These are phyloP conservation scores for Siderastrea radians DNA, from an alignment of 92 coral and sea anemone species.

Conservation along the genomic window DNA sequence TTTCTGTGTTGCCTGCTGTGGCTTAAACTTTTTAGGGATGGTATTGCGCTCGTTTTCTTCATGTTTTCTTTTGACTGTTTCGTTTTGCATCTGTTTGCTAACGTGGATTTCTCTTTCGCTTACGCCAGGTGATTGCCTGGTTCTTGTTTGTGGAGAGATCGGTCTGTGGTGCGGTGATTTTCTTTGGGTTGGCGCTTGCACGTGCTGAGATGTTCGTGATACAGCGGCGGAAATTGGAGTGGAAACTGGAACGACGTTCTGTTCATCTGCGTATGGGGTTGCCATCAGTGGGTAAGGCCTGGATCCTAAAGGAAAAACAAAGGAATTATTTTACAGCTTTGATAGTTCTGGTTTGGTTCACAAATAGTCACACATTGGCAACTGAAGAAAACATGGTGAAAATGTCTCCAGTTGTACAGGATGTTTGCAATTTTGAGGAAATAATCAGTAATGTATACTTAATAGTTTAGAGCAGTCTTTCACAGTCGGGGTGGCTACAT, in stretches of 20 bases:
- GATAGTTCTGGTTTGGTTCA: too few relatives aligned
- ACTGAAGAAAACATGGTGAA: neutral
- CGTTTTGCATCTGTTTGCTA: constrained; percentile 20
- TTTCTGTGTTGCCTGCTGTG: constrained; percentile 12
- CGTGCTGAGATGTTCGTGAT: constrained; percentile 20
- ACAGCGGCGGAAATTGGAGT: constrained; percentile 14
- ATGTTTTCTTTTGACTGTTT: constrained; percentile 30
- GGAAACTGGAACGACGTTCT: constrained; percentile 10
- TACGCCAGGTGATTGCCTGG: constrained; percentile 4
- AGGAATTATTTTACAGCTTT: too few relatives aligned
- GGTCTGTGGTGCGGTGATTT: constrained; percentile 22
- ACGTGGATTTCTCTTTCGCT: constrained; percentile 2
- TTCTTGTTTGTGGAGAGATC: constrained; percentile 19
- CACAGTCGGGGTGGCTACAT: too few relatives aligned
- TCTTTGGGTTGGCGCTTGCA: constrained; percentile 9
- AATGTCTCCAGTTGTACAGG: neutral
- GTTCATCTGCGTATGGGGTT: constrained; percentile 8
- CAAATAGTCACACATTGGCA: too few relatives aligned
- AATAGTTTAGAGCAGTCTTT: too few relatives aligned
- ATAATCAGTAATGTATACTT: too few relatives aligned
- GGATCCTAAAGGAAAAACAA: constrained; percentile 19
- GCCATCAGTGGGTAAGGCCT: constrained; percentile 34
- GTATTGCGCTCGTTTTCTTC: constrained; percentile 21
- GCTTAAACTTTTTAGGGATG: constrained; percentile 13
- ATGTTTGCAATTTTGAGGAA: too few relatives aligned